Conservation (phyloP, 2,113 vertebrate species). For the Sander vitreus region DNA sequence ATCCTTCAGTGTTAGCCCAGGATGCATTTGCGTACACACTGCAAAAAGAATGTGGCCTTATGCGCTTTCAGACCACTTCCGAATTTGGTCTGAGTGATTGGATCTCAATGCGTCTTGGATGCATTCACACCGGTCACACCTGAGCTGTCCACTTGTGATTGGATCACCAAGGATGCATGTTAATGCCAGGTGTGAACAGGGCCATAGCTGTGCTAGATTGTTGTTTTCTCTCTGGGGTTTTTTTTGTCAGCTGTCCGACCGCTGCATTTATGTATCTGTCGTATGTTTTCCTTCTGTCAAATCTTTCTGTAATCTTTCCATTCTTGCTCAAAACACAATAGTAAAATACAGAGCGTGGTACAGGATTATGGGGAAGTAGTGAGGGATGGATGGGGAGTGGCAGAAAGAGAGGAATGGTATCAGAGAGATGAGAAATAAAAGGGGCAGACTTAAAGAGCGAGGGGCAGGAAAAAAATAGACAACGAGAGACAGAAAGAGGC, state of each 20-base stretch:
- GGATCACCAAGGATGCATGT: too few species aligned
- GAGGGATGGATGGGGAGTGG: background rate
- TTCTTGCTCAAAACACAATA: background rate
- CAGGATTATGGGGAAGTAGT: constrained; percentile 5
- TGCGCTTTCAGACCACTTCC: too few species aligned
- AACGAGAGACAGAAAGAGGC: background rate
- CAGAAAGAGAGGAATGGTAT: background rate
- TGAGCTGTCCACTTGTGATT: too few species aligned
- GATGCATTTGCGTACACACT: too few species aligned
- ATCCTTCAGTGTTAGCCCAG: too few species aligned
- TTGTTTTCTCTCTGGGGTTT: background rate
- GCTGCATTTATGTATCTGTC: constrained; percentile 26
- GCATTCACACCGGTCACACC: too few species aligned
- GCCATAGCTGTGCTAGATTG: background rate
- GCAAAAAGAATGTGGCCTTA: too few species aligned
- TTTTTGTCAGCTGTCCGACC: background rate
- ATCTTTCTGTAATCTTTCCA: background rate
- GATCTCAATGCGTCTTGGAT: too few species aligned
- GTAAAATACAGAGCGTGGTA: background rate
- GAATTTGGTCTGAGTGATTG: too few species aligned
- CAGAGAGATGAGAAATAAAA: background rate
- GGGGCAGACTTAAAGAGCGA: constrained; percentile 25
- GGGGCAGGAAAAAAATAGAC: constrained; percentile 5
- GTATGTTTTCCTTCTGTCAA: background rate
- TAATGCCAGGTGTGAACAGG: too few species aligned